Base-by-base conservation (phyloP, 2,797 vertebrate genomes). In the Apogon hyalosoma region DNA sequence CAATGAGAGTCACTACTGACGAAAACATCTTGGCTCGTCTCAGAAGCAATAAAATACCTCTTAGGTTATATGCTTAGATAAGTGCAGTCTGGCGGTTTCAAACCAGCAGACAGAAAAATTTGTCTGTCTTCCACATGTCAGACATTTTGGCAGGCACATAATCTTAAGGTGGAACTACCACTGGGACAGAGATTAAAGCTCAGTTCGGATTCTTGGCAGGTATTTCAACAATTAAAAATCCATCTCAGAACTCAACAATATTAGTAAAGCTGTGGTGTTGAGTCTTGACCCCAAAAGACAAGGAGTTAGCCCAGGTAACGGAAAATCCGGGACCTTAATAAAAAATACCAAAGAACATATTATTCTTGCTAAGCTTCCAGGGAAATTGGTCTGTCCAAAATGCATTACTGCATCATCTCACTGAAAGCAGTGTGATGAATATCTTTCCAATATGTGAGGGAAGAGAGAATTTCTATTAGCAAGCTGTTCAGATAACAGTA, bases 381-480 rank as follows among this genome's bases (percentile, higher is more conserved):
- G 73, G 75, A 81, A 87, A 87, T 86, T 72, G 74, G 15, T 76
- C 63, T 62, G 80, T 88, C 85, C 49, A 70, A 75, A 87, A 88
- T 69, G 69, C 79, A 84, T 87, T 87, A 79, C 68, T 80, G 74
- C 70, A 74, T 78, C 77, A 77, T 79, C 64, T 84, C 46, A 59
- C 59, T 67, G 74, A 83, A 83, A 67, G 75, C 60, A 62, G 49
- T 2, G 9, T 69, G 83, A 90, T 89, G 77, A 83, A 86, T 88
- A 90, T 90, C 80, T 82, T 75, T 84, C 66, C 77, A 77, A 85
- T 82, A 75, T 85, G 67, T 82, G 85, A 79, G 46, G 58, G 49
- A 59, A 61, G 51, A 73, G 69, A 84, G 71, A 60, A 83, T 82
- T 88, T 91, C 79, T 82, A 87, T 90, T 83, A 87, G 79, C 85